Percentiles rank a stretch among this genome's conserved stretches.
These are phyloP conservation scores for Mobula hypostoma DNA, from an alignment of 2,113 vertebrate genomes.

Conservation along the genomic window DNA sequence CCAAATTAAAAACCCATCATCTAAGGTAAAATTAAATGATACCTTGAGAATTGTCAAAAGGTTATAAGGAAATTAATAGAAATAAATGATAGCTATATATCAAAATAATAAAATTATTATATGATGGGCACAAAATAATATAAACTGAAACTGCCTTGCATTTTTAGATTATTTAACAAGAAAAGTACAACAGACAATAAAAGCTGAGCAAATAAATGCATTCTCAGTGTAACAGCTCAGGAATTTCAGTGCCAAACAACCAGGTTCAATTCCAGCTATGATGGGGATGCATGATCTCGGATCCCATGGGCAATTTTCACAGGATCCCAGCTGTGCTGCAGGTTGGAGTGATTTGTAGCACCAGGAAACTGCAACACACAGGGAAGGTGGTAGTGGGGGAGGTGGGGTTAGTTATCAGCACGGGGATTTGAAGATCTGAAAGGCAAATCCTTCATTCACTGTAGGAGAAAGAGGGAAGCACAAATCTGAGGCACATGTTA, in stretches of 20 bases:
- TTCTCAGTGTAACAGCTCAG: background rate
- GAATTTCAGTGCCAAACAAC: background rate
- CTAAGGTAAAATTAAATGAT: background rate
- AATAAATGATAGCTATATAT: background rate
- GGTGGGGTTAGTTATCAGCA: background rate
- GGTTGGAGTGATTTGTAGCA: background rate
- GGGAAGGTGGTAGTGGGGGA: no score
- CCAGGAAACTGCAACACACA: background rate
- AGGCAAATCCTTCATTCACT: slow-evolving; percentile 5
- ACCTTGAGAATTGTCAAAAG: background rate
- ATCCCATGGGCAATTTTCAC: background rate
- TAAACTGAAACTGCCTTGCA: background rate
- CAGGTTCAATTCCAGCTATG: slow-evolving; percentile 8
- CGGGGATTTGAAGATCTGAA: background rate
- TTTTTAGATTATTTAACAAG: background rate
- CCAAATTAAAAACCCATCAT: background rate
- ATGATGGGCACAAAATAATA: background rate
- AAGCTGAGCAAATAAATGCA: background rate
- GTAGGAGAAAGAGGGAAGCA: background rate
- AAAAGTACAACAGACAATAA: background rate
- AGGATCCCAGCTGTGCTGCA: background rate
- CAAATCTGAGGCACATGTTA: background rate
- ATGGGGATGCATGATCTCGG: background rate
- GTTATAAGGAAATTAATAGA: background rate
- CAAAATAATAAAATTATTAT: background rate